Evolutionary conservation across 2,113 vertebrate species (phyloP).

Genomic region (Pongo abelii): DNA sequence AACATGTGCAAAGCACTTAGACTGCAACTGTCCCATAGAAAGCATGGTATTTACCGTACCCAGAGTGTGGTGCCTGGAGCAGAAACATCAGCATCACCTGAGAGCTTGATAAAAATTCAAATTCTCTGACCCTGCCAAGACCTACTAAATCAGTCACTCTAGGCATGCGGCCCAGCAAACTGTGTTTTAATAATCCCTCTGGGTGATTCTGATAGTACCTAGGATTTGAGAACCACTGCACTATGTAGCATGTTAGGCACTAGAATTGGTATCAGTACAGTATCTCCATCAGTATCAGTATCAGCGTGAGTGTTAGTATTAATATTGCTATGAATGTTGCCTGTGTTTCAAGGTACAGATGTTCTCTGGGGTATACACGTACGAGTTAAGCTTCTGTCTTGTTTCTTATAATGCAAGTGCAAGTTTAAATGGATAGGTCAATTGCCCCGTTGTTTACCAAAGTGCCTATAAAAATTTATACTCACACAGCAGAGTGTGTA

Average conservation of each 20-base stretch:
- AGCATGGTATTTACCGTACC: accelerated
- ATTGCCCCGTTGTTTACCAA: not conserved
- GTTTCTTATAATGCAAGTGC: accelerated
- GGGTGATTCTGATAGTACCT: too few species aligned
- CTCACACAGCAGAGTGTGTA: too few species aligned
- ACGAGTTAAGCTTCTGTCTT: not conserved
- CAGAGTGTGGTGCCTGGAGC: too few species aligned
- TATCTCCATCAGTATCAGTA: accelerated
- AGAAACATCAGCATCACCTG: not conserved
- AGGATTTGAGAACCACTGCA: not conserved
- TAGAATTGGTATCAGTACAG: too few species aligned
- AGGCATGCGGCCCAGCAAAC: not conserved
- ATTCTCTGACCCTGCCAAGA: not conserved
- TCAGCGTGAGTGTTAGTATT: accelerated
- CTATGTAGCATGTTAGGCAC: not conserved
- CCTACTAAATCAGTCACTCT: not conserved
- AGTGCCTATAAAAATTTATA: not conserved
- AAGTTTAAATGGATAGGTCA: not conserved
- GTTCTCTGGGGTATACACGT: too few species aligned
- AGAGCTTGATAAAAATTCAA: not conserved
- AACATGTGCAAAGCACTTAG: not conserved
- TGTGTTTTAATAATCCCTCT: not conserved
- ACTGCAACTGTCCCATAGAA: accelerated
- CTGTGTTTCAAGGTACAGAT: accelerated
- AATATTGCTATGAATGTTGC: not conserved